Evolutionary conservation across 2,797 vertebrate genomes (phyloP).

Genomic region (Rhabdophis nuchalis): DNA sequence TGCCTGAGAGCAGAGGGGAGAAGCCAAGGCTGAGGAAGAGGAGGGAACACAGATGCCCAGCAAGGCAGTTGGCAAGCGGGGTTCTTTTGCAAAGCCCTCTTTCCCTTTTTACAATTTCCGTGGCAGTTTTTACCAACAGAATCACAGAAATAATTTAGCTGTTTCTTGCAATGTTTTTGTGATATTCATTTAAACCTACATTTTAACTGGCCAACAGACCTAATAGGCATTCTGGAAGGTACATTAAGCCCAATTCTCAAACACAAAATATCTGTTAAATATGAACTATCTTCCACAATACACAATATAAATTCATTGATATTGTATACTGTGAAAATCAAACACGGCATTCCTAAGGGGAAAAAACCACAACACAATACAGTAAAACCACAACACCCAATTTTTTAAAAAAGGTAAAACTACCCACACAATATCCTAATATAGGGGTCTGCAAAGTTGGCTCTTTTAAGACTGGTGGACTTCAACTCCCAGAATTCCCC

Average conservation of each 20-base stretch:
- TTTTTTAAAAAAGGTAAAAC: neutral
- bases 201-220: neutral
- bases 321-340: neutral
- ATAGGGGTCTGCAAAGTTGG: too few species aligned
- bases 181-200: neutral
- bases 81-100: neutral
- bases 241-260: neutral
- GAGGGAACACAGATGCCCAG: neutral
- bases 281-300: neutral
- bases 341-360: neutral
- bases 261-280: neutral
- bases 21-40: neutral
- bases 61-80: neutral
- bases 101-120: neutral
- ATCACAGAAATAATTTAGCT: neutral
- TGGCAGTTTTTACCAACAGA: neutral
- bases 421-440: neutral
- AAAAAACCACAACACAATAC: neutral
- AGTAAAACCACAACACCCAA: neutral
- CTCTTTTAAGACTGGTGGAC: too few species aligned
- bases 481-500: too few species aligned
- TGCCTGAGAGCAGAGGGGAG: constrained; percentile 72
- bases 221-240: neutral
- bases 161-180: neutral
- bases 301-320: neutral